phyloP scores from a whole-genome alignment of 2,113 vertebrate species.

The Candoia aspera region DNA sequence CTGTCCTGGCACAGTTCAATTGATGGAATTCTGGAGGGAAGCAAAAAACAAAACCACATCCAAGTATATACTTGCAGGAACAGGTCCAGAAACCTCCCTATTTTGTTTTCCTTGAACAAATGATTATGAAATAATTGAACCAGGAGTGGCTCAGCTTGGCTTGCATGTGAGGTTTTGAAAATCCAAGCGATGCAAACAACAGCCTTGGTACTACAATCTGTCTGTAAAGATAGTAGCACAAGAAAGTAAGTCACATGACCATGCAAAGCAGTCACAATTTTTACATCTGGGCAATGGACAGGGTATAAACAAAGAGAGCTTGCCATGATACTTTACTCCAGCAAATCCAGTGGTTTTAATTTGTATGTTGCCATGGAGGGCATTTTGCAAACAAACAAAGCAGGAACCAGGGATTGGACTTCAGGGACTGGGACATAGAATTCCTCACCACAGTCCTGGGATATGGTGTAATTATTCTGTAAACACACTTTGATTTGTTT shows the following conservation, averaged over 20 bases:
- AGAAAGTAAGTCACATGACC: conserved; percentile 15
- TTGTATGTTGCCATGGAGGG: conserved; percentile 72
- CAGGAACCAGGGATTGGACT: conserved; percentile 67
- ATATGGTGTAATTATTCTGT: conserved; percentile 80
- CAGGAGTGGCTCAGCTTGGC: conserved; percentile 5
- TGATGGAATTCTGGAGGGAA: not conserved
- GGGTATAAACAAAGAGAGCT: conserved; percentile 47
- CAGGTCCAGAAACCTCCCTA: not conserved
- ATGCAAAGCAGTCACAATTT: conserved; percentile 41
- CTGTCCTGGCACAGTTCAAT: not conserved
- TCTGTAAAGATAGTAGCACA: conserved; percentile 47
- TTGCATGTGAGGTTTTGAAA: not conserved
- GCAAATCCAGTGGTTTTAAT: conserved; percentile 66
- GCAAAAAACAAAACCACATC: not conserved
- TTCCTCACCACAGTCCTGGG: conserved; percentile 68
- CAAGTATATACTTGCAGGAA: conserved; percentile 1
- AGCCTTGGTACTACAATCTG: conserved; percentile 5
- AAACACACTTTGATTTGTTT: conserved; percentile 84
- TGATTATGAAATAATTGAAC: conserved; percentile 23
- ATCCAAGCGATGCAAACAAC: conserved; percentile 39
- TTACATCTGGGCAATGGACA: conserved; percentile 40
- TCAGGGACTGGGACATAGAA: conserved; percentile 74
- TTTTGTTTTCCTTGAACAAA: conserved; percentile 16
- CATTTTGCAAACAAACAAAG: conserved; percentile 71
- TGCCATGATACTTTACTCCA: conserved; percentile 53